phyloP scores from a whole-genome alignment of 92 coral and sea anemone species.

The Parazoanthus swiftii region DNA sequence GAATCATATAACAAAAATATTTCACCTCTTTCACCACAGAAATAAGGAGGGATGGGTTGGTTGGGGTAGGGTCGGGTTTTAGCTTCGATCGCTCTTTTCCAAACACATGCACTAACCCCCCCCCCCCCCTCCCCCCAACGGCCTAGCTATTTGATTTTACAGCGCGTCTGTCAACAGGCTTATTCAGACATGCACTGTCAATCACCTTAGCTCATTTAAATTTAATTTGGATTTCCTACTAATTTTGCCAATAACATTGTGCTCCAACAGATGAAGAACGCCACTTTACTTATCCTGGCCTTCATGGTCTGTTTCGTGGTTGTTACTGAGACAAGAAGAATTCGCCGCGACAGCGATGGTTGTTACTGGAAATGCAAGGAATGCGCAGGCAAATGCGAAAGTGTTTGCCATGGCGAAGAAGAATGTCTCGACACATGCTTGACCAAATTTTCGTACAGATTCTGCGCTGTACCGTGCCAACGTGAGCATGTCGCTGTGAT shows the following conservation, averaged over 20 bases:
- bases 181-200: too few species aligned
- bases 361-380: conserved; percentile 26
- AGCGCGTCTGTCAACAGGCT: too few species aligned
- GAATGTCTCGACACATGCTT: conserved; percentile 27
- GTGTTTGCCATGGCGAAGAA: not conserved
- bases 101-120: too few species aligned
- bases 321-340: conserved; percentile 7
- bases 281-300: not conserved
- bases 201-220: too few species aligned
- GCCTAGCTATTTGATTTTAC: too few species aligned
- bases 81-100: too few species aligned
- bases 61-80: too few species aligned
- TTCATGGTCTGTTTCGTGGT: not conserved
- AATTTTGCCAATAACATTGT: not conserved
- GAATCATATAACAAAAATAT: too few species aligned
- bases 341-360: conserved; percentile 8
- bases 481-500: not conserved
- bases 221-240: not conserved
- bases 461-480: not conserved
- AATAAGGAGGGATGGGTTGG: too few species aligned
- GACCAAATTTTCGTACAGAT: conserved; percentile 3
- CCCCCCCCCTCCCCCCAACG: too few species aligned
- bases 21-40: too few species aligned
- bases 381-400: not conserved
- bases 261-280: conserved; percentile 22